Evolutionary conservation across 2,888 invertebrate species (phyloP), one percentile per base, ranked within the genome.

Genomic region (Eulithis prunata): DNA sequence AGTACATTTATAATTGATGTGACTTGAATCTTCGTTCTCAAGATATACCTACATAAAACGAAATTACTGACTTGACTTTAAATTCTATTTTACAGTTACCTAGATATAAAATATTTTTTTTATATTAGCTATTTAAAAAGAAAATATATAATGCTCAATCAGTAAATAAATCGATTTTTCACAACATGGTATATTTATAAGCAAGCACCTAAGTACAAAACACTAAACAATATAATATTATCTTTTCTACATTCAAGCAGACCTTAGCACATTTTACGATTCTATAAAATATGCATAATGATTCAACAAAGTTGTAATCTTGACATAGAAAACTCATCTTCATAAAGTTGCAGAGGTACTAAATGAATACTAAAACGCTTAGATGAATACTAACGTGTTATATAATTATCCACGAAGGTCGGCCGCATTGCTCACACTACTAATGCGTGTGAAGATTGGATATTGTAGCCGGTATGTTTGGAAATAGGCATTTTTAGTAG

Each of bases 331-430:
- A 64, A 64, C 57, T 53, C 52, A 54, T 64, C 63, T 61, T 59
- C 53, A 49, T 64, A 67, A 56, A 53, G 55, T 57, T 51, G 58
- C 53, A 59, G 59, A 45, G 52, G 52, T 52, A 49, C 21, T 32
- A 38, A 47, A 60, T 60, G 41, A 64, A 57, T 64, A 55, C 57
- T 61, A 43, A 64, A 66, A 61, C 38, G 60, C 36, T 38, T 59
- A 52, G 47, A 47, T 68, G 49, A 70, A 64, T 62, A 67, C 61
- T 70, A 28, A 69, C 61, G 63, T 70, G 63, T 70, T 73, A 70
- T 72, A 60, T 66, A 66, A 70, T 65, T 68, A 67, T 68, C 71
- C 65, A 72, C 72, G 76, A 80, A 81, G 81, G 81, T 69, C 79
- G 67, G 43, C 76, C 57, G 60, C 75, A 74, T 77, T 52, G 49